A percentile compares a stretch with the other conserved stretches of the same genome.
Evolutionary conservation across 2,113 vertebrate species (phyloP).

Genomic region (Dicerorhinus sumatrensis): DNA sequence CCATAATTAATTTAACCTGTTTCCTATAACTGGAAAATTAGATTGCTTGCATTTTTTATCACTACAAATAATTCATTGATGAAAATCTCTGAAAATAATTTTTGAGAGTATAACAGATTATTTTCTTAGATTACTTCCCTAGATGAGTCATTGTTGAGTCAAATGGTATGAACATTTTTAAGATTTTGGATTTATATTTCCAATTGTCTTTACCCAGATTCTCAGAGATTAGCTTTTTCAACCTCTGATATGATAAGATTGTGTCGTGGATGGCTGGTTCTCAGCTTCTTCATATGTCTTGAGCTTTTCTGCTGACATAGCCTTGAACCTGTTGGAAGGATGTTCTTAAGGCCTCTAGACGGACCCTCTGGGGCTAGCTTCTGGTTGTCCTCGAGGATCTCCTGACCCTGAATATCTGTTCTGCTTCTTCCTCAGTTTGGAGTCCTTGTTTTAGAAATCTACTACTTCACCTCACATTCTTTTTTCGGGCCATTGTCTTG

Average conservation of each 20-base stretch:
- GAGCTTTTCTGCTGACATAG: neutral
- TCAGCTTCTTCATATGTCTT: neutral
- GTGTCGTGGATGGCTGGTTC: neutral
- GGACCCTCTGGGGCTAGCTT: neutral
- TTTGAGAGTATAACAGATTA: neutral
- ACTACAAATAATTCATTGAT: neutral
- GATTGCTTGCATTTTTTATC: neutral
- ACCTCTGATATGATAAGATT: neutral
- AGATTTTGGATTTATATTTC: neutral
- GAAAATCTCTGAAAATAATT: neutral
- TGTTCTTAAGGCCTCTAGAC: no score
- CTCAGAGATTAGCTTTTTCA: neutral
- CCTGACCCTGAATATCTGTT: neutral
- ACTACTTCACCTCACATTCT: neutral
- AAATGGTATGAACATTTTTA: neutral
- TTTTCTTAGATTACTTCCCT: neutral
- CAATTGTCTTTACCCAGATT: neutral
- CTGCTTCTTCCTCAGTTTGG: neutral
- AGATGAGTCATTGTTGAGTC: neutral
- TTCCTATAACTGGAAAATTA: constrained; percentile 1
- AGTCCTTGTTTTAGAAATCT: neutral
- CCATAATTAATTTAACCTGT: neutral
- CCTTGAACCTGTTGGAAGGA: neutral
- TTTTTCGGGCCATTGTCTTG: neutral
- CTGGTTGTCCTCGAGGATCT: neutral